A percentile compares a stretch with the other conserved stretches of the same genome.
These are phyloP conservation scores for Cyprinodon diabolis DNA, from an alignment of 2,797 vertebrate species.

Conservation along the genomic window DNA sequence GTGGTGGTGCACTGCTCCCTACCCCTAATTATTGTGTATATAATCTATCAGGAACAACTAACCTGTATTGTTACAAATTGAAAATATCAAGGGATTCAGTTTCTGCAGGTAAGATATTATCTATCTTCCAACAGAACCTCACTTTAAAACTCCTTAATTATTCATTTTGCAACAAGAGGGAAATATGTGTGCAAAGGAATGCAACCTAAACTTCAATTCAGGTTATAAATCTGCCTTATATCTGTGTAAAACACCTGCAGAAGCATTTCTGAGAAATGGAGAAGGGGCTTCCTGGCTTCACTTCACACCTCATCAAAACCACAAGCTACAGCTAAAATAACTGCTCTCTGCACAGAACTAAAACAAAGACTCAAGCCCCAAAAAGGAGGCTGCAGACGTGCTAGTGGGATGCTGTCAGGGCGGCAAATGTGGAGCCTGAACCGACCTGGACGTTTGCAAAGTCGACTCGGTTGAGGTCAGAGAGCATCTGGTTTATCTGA, in stretches of 20 bases:
- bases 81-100: not conserved
- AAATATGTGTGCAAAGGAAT: not conserved
- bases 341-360: not conserved
- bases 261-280: slow-evolving; percentile 35
- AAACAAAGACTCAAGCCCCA: not conserved
- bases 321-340: slow-evolving; percentile 13
- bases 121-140: not conserved
- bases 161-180: not conserved
- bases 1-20: too few species aligned
- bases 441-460: slow-evolving; percentile 95
- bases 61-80: not conserved
- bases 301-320: slow-evolving; percentile 10
- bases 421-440: slow-evolving; percentile 2
- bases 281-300: slow-evolving; percentile 12
- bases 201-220: not conserved
- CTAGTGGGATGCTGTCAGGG: not conserved
- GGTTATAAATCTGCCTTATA: not conserved
- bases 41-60: not conserved
- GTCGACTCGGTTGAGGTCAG: slow-evolving; percentile 94
- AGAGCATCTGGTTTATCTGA: slow-evolving; percentile 97
- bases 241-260: not conserved
- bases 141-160: not conserved
- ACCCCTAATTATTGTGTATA: not conserved
- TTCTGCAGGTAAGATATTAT: not conserved
- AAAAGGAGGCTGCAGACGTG: not conserved